These are phyloP conservation scores for Pygoscelis antarcticus DNA, from an alignment of 2,113 vertebrate species.

Conservation along the genomic window DNA sequence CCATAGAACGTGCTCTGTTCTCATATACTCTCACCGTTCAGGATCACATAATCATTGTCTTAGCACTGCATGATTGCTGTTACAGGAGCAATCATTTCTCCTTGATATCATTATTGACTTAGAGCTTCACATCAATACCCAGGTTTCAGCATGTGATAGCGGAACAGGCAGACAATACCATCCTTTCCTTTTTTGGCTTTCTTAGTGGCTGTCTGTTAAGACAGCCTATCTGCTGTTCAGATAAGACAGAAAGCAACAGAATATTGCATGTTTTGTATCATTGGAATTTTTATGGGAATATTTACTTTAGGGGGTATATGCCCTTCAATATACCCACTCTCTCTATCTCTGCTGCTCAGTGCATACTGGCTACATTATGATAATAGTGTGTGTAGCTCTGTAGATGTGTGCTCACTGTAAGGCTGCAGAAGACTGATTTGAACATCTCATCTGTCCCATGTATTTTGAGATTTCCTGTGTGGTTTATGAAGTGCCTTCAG, in stretches of 20 bases:
- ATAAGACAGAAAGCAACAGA: not conserved
- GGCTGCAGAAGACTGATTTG: not conserved
- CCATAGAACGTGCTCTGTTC: not conserved
- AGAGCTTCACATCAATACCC: not conserved
- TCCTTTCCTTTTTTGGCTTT: not conserved
- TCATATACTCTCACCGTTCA: not conserved
- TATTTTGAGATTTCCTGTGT: not conserved
- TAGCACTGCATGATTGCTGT: not conserved
- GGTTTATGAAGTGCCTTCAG: not conserved
- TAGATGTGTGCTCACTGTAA: rapidly evolving
- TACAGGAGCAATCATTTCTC: not conserved
- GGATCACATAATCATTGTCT: not conserved
- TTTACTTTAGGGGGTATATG: not conserved
- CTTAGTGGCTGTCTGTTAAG: not conserved
- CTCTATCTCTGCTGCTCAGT: not conserved
- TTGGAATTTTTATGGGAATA: not conserved
- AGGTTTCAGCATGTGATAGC: not conserved
- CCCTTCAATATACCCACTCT: not conserved
- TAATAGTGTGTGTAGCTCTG: too few relatives aligned
- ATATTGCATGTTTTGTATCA: not conserved
- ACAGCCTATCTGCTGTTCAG: not conserved
- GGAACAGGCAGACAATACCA: not conserved
- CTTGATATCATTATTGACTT: not conserved
- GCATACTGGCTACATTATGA: not conserved
- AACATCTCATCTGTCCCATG: not conserved